A percentile compares a stretch with the other conserved stretches of the same genome.
These are phyloP conservation scores for Xyrauchen texanus DNA, from an alignment of 2,113 vertebrate species.

Conservation along the genomic window DNA sequence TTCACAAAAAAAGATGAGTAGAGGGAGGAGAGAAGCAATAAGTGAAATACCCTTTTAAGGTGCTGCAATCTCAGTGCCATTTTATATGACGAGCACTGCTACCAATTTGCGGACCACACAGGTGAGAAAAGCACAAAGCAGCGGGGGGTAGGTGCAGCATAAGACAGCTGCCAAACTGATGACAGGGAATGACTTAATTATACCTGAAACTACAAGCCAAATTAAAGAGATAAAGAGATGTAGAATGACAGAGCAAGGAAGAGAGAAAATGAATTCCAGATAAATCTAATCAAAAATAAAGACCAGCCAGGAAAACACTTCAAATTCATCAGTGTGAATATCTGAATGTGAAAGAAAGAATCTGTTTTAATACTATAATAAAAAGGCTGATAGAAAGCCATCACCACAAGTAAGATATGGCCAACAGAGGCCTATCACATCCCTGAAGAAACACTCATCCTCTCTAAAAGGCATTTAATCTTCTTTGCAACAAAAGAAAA, in stretches of 20 bases:
- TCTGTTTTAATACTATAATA: slow-evolving; percentile 21
- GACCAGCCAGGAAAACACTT: slow-evolving; percentile 21
- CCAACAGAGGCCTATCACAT: slow-evolving; percentile 27
- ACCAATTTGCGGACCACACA: slow-evolving; percentile 22
- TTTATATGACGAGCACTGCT: slow-evolving; percentile 27
- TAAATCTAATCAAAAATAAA: slow-evolving; percentile 2
- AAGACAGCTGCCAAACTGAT: slow-evolving; percentile 11
- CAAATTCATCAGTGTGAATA: slow-evolving; percentile 23
- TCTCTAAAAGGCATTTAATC: slow-evolving; percentile 44
- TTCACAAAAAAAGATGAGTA: slow-evolving; percentile 26
- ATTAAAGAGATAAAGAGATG: not conserved
- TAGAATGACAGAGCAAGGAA: not conserved
- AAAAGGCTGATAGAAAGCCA: slow-evolving; percentile 12
- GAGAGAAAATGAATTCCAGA: not conserved
- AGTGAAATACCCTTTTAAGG: slow-evolving; percentile 30
- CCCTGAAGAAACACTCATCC: slow-evolving; percentile 26
- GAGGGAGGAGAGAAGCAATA: slow-evolving; percentile 19
- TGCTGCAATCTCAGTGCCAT: slow-evolving; percentile 22
- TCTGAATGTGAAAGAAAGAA: slow-evolving; percentile 9
- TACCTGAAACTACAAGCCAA: slow-evolving; percentile 5
- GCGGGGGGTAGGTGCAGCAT: too few species aligned
- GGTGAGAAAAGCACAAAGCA: not conserved
- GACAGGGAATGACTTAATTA: slow-evolving; percentile 3
- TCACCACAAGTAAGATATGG: slow-evolving; percentile 35
- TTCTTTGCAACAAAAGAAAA: slow-evolving; percentile 20